Base-by-base conservation (phyloP, 2,113 vertebrate genomes). In the Paramisgurnus dabryanus region DNA sequence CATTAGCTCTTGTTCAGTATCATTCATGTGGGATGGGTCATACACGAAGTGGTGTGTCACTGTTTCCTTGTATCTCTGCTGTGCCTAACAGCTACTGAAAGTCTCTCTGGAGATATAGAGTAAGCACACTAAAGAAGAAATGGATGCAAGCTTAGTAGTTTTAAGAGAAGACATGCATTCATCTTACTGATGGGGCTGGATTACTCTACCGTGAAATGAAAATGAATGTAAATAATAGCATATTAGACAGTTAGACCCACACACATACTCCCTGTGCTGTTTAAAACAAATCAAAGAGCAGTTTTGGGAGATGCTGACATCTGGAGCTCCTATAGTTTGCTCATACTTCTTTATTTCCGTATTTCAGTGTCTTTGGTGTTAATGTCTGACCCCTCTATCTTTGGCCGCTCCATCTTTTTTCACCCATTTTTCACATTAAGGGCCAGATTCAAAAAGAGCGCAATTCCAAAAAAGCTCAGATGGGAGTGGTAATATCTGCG, bases 41-140 rank as follows among this genome's bases (percentile, higher is more conserved):
- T 45, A 45, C 43, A 45, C 43, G 4, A 45, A 45, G 43, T 79
- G 41, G 78, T 55, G 34, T 61, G 43, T 40, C 67, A 43, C 61
- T n/a, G 66, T 80, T 57, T 80, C 78, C 67, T 43, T 71, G 45
- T 50, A 70, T 70, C 65, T 45, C 71, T 74, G 55, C 57, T 74
- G 57, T 63, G 41, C 43, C 53, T 5, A 49, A 61, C 45, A 18
- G 47, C 50, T 50, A 17, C 64, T 72, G 55, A 40, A 65, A 17
- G 57, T 47, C 27, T 57, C 11, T 0, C 70, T 9, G 0, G 0
- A 87, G 96, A 98, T 92, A 96, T 39, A 43, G 71, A 47, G 72
- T 41, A 57, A 71, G 34, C 49, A n/a, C 69, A 57, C 69, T 57
- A 18, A 45, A 61, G 57, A 18, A 47, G 39, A 9, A 53, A 58